Evolutionary conservation across 92 coral and sea anemone species (phyloP).

Genomic region (Porites divaricata): DNA sequence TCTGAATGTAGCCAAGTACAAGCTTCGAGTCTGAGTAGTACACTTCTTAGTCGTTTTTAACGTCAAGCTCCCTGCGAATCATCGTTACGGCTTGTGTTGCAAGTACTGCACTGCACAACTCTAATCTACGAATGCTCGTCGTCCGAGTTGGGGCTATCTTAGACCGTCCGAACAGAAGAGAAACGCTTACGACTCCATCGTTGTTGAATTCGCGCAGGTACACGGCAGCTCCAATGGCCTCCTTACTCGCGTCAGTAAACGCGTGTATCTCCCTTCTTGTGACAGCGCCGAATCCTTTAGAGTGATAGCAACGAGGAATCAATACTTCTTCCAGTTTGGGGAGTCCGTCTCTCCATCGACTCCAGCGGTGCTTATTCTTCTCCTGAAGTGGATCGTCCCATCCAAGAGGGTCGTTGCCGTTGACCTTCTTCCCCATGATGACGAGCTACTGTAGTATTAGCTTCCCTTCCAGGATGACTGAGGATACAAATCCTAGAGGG

Average conservation of each 20-base stretch:
- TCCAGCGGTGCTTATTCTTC: too few species aligned
- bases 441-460: conserved; percentile 44
- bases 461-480: not conserved
- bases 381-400: too few species aligned
- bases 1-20: too few species aligned
- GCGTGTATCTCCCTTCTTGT: too few species aligned
- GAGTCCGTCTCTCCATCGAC: too few species aligned
- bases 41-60: conserved; percentile 2
- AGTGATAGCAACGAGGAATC: too few species aligned
- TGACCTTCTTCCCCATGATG: not conserved
- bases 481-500: not conserved
- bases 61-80: conserved; percentile 24
- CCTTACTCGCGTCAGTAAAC: too few species aligned
- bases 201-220: conserved; percentile 9
- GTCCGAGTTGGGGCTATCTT: conserved; percentile 15
- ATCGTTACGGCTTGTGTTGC: conserved; percentile 30
- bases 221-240: conserved; percentile 15
- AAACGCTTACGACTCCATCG: not conserved
- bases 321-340: too few species aligned
- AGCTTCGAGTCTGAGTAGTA: not conserved
- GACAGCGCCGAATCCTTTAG: too few species aligned
- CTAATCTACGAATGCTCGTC: conserved; percentile 28
- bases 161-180: conserved; percentile 8
- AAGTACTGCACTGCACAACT: not conserved
- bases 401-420: too few species aligned